Conservation (phyloP, 2,888 invertebrate genomes). For the Vesta saturnalis region DNA sequence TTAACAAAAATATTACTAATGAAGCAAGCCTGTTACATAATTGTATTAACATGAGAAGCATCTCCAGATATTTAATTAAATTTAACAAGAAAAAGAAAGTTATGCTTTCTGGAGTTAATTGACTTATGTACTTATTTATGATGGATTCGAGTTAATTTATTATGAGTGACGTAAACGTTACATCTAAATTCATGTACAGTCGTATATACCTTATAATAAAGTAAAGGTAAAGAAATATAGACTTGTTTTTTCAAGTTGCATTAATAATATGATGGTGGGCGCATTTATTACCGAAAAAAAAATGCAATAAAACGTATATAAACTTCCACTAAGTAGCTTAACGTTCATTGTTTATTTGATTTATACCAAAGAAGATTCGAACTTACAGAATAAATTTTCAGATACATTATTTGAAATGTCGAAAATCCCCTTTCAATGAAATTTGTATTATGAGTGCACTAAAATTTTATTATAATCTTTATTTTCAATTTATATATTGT, state of each 20-base stretch:
- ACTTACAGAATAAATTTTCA: slow-evolving; percentile 23
- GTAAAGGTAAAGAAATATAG: slow-evolving; percentile 20
- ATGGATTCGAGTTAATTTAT: slow-evolving; percentile 7
- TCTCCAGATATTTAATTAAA: too few relatives aligned
- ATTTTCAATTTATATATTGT: too few relatives aligned
- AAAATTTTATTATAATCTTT: too few relatives aligned
- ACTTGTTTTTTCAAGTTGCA: slow-evolving; percentile 27
- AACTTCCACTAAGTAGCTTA: slow-evolving; percentile 30
- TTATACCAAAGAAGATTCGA: slow-evolving; percentile 19
- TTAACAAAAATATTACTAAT: too few relatives aligned
- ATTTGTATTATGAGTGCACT: too few relatives aligned
- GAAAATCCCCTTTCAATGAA: not conserved
- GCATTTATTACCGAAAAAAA: slow-evolving; percentile 25
- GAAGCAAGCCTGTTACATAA: too few relatives aligned
- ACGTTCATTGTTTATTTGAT: slow-evolving; percentile 28
- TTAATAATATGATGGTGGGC: slow-evolving; percentile 27
- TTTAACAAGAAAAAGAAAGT: too few relatives aligned
- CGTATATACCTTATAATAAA: slow-evolving; percentile 3
- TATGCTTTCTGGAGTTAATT: too few relatives aligned
- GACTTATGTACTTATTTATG: slow-evolving; percentile 16
- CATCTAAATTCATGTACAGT: slow-evolving; percentile 28
- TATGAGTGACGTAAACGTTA: slow-evolving; percentile 19
- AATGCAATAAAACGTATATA: slow-evolving; percentile 28
- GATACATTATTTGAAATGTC: not conserved
- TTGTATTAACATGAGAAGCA: too few relatives aligned